Percentiles rank a stretch among this genome's conserved stretches.
Conservation (phyloP, 2,888 invertebrate species). For the Toxonevra muliebris region DNA sequence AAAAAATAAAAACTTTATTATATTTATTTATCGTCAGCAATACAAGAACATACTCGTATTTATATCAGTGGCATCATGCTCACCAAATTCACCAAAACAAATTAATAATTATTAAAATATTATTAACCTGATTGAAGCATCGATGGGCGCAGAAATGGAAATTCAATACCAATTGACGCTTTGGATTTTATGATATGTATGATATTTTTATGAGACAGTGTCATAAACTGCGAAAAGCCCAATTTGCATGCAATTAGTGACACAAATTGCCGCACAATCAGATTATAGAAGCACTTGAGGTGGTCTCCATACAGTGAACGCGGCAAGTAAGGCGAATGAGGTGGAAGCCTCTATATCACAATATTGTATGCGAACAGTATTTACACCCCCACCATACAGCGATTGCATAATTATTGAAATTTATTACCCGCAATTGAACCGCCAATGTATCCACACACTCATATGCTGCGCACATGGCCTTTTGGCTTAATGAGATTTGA, state of each 20-base stretch:
- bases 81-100: too few species aligned
- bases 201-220: background rate
- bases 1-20: background rate
- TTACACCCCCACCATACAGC: background rate
- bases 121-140: background rate
- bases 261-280: slow-evolving; percentile 50
- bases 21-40: background rate
- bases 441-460: too few species aligned
- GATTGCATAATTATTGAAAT: slow-evolving; percentile 10
- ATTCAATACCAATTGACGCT: too few species aligned
- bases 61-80: too few species aligned
- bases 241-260: slow-evolving; percentile 60
- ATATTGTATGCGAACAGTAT: background rate
- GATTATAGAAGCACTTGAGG: slow-evolving; percentile 9
- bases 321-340: background rate
- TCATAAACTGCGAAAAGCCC: slow-evolving; percentile 27
- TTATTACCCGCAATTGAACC: slow-evolving; percentile 24
- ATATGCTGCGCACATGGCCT: too few species aligned
- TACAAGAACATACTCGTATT: background rate
- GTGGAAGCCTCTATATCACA: background rate
- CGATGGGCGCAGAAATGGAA: too few species aligned
- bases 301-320: background rate
- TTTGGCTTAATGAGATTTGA: too few species aligned
- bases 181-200: too few species aligned
- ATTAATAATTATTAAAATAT: slow-evolving; percentile 3